Percentiles rank a stretch among this genome's conserved stretches.
Conservation (phyloP, 2,113 vertebrate genomes). For the Polypterus bichir region DNA sequence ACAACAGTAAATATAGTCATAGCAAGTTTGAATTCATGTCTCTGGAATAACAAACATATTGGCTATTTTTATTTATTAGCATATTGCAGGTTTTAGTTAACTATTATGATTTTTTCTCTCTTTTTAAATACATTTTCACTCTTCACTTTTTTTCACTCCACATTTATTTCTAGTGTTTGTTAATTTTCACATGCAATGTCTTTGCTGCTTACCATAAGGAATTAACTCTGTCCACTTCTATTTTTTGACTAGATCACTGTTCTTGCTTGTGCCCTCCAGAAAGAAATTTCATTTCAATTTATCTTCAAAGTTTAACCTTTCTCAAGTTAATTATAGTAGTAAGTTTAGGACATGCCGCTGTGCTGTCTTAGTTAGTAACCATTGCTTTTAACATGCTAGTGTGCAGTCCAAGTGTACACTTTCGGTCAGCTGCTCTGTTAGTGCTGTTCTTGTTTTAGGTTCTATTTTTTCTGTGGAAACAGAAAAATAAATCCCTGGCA, state of each 20-base stretch:
- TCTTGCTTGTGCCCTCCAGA: constrained; percentile 39
- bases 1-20: too few species aligned
- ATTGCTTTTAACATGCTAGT: constrained; percentile 38
- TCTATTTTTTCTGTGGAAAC: too few species aligned
- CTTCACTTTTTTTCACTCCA: too few species aligned
- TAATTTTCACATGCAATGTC: constrained; percentile 30
- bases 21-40: too few species aligned
- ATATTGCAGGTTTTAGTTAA: too few species aligned
- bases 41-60: too few species aligned
- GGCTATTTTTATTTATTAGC: too few species aligned
- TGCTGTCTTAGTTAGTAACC: constrained; percentile 45
- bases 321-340: constrained; percentile 62
- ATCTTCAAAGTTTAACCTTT: constrained; percentile 66
- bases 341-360: constrained; percentile 50
- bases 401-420: constrained; percentile 50
- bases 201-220: constrained; percentile 36
- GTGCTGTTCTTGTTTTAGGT: too few species aligned
- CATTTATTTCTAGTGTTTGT: constrained; percentile 30
- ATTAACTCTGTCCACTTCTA: constrained; percentile 35
- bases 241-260: constrained; percentile 44
- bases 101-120: too few species aligned
- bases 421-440: constrained; percentile 34
- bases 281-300: constrained; percentile 43
- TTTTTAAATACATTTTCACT: too few species aligned
- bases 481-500: too few species aligned